phyloP scores from a whole-genome alignment of 2,113 vertebrate genomes.

The Triplophysa siluroides region DNA sequence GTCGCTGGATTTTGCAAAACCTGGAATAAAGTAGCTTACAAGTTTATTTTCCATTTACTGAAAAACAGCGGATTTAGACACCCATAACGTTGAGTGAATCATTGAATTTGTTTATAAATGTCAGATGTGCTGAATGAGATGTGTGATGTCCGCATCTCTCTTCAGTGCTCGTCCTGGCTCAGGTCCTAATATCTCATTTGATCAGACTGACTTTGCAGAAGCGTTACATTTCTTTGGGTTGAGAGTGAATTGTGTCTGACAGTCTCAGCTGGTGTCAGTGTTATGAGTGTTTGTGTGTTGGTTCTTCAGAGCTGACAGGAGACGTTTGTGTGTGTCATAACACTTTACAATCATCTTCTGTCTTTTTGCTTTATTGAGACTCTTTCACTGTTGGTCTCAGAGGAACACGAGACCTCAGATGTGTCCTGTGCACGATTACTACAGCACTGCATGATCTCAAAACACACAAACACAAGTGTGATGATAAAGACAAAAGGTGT shows the following conservation, averaged over 20 bases:
- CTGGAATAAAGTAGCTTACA: no score
- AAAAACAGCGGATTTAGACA: no score
- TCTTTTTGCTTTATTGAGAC: slow-evolving; percentile 73
- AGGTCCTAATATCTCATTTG: not conserved
- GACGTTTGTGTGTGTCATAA: slow-evolving; percentile 69
- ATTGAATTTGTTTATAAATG: no score
- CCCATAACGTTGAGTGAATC: no score
- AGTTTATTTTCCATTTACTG: no score
- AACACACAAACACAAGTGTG: not conserved
- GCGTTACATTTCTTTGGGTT: not conserved
- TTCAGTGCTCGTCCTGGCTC: not conserved
- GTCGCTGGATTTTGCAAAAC: no score
- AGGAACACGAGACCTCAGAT: slow-evolving; percentile 45
- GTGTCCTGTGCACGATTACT: slow-evolving; percentile 38
- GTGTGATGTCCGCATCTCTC: no score
- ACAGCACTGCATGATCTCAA: not conserved
- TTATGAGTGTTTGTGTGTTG: not conserved
- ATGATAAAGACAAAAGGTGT: not conserved
- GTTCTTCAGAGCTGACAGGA: slow-evolving; percentile 16
- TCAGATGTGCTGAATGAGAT: no score
- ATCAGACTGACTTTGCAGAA: not conserved
- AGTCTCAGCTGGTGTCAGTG: not conserved
- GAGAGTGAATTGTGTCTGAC: not conserved
- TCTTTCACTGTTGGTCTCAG: slow-evolving; percentile 53
- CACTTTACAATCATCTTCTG: slow-evolving; percentile 72